These are phyloP conservation scores for Pyrrhia umbra DNA, from an alignment of 2,888 invertebrate species.

Conservation along the genomic window DNA sequence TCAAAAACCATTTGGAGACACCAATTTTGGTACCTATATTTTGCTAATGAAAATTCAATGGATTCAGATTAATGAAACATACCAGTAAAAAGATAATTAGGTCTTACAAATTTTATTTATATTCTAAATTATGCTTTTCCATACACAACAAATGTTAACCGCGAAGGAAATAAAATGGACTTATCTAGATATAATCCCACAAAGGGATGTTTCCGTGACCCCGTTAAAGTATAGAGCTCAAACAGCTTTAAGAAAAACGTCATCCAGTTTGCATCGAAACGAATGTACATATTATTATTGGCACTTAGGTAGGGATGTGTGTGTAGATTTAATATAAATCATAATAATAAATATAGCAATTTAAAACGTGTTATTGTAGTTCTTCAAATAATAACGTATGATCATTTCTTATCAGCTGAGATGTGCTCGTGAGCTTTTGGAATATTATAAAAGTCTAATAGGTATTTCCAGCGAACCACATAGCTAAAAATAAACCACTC, in stretches of 20 bases:
- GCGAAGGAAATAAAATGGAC: not conserved
- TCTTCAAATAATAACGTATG: no score
- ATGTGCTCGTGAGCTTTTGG: not conserved
- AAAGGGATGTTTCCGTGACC: not conserved
- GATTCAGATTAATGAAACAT: no score
- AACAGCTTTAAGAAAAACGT: not conserved
- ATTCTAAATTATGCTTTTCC: not conserved
- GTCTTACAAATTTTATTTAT: no score
- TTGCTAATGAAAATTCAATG: no score
- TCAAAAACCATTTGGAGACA: no score
- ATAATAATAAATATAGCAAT: not conserved
- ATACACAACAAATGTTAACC: not conserved
- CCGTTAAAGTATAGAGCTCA: not conserved
- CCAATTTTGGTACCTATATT: no score
- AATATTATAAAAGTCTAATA: constrained; percentile 11
- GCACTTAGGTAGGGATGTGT: no score
- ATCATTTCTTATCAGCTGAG: constrained; percentile 1
- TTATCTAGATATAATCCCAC: not conserved
- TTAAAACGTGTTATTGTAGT: not conserved
- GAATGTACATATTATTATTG: no score
- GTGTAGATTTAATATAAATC: no score
- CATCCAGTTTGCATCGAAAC: no score
- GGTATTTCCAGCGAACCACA: constrained; percentile 11
- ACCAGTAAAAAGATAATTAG: no score
- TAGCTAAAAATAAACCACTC: constrained; percentile 19